Percentiles rank a stretch among this genome's conserved stretches.
Conservation (phyloP, 2,113 vertebrate species). For the Eclectus roratus region DNA sequence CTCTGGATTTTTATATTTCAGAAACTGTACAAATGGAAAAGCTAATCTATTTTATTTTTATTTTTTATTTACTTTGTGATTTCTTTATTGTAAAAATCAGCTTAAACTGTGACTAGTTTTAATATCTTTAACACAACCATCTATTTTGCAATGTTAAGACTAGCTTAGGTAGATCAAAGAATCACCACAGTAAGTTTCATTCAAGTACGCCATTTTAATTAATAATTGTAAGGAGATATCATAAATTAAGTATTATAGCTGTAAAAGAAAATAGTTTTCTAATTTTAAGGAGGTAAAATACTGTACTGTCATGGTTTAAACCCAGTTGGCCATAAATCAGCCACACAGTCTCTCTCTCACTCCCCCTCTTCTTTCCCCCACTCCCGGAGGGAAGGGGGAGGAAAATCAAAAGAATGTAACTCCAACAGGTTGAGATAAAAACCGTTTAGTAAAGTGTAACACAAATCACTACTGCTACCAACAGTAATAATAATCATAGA, state of each 20-base stretch:
- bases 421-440: too few species aligned
- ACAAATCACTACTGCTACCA: too few species aligned
- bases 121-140: not conserved
- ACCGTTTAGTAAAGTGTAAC: too few species aligned
- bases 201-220: not conserved
- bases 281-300: not conserved
- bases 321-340: too few species aligned
- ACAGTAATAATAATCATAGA: too few species aligned
- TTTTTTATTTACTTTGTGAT: not conserved
- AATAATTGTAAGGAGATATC: not conserved
- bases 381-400: too few species aligned
- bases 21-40: not conserved
- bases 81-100: not conserved
- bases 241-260: not conserved
- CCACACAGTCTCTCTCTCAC: too few species aligned
- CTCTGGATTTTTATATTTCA: not conserved
- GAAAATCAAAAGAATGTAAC: too few species aligned
- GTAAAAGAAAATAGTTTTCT: not conserved
- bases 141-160: not conserved
- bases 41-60: not conserved
- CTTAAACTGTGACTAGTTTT: not conserved
- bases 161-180: not conserved
- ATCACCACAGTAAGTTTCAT: not conserved
- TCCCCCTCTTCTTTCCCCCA: too few species aligned
- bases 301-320: not conserved